Evolutionary conservation across 1,140 invertebrate species (phyloP).

Genomic region (Drosophila murphyi): DNA sequence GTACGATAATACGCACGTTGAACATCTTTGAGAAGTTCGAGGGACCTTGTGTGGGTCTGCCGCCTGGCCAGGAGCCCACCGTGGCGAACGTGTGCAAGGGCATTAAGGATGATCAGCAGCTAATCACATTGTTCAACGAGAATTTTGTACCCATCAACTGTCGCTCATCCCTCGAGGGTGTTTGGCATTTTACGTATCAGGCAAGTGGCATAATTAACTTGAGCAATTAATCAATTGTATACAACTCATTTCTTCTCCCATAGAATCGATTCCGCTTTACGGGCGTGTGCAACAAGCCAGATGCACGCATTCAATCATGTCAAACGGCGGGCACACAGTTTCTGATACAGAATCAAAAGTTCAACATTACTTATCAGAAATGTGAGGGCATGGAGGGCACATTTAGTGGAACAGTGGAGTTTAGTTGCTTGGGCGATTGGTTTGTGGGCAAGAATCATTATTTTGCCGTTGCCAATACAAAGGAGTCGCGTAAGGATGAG

Average conservation of each 20-base stretch:
- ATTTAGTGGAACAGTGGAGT: slow-evolving; percentile 96
- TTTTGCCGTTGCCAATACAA: slow-evolving; percentile 97
- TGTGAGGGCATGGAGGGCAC: slow-evolving; percentile 93
- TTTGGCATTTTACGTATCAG: slow-evolving; percentile 98
- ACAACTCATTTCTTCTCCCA: slow-evolving; percentile 28
- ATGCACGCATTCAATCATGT: slow-evolving; percentile 96
- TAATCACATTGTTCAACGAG: slow-evolving; percentile 94
- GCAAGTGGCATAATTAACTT: slow-evolving; percentile 71
- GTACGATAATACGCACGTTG: slow-evolving; percentile 93
- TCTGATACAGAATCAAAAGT: slow-evolving; percentile 98
- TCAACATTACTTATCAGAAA: slow-evolving; percentile 96
- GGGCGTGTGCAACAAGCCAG: slow-evolving; percentile 94
- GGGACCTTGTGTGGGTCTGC: slow-evolving; percentile 90
- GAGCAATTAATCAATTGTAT: slow-evolving; percentile 7
- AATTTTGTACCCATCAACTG: slow-evolving; percentile 97
- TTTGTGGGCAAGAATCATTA: slow-evolving; percentile 97
- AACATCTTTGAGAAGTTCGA: slow-evolving; percentile 96
- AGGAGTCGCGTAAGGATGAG: slow-evolving; percentile 96
- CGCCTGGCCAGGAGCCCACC: slow-evolving; percentile 87
- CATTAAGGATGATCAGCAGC: slow-evolving; percentile 91
- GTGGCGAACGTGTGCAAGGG: slow-evolving; percentile 91
- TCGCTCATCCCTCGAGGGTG: slow-evolving; percentile 95
- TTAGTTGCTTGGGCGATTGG: slow-evolving; percentile 97
- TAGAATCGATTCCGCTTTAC: slow-evolving; percentile 94
- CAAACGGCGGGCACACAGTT: slow-evolving; percentile 98